Evolutionary conservation across 2,888 invertebrate genomes (phyloP).

Genomic region (Morpho helenor): DNA sequence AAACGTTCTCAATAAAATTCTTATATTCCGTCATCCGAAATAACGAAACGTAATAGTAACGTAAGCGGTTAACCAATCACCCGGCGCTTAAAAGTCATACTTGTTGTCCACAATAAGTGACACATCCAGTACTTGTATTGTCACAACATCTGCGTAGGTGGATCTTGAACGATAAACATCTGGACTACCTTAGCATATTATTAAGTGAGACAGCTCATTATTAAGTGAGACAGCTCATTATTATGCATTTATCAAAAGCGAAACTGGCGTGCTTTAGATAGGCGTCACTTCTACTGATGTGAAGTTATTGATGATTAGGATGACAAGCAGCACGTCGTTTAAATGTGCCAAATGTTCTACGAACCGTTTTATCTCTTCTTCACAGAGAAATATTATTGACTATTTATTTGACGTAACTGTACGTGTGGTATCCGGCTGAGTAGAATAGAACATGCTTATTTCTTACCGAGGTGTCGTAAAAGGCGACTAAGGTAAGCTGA

Average conservation of each 20-base stretch:
- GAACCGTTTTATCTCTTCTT: slow-evolving; percentile 18
- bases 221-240: slow-evolving; percentile 42
- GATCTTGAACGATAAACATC: slow-evolving; percentile 38
- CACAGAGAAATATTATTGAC: neutral
- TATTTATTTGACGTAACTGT: too few species aligned
- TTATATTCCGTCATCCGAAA: too few species aligned
- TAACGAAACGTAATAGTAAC: too few species aligned
- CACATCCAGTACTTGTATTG: slow-evolving; percentile 24
- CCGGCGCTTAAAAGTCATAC: slow-evolving; percentile 18
- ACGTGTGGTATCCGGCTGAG: too few species aligned
- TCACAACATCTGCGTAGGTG: slow-evolving; percentile 39
- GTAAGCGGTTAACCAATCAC: slow-evolving; percentile 11
- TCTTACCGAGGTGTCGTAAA: too few species aligned
- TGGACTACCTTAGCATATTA: slow-evolving; percentile 41
- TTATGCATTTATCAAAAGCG: slow-evolving; percentile 46
- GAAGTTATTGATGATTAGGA: slow-evolving; percentile 44
- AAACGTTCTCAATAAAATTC: too few species aligned
- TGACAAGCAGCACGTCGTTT: slow-evolving; percentile 45
- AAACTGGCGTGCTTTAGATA: slow-evolving; percentile 42
- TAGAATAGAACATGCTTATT: too few species aligned
- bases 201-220: slow-evolving; percentile 42
- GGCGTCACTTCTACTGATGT: slow-evolving; percentile 44
- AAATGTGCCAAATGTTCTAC: slow-evolving; percentile 40
- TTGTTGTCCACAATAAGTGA: slow-evolving; percentile 1
- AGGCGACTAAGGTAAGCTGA: too few species aligned